These are phyloP conservation scores for Rattus norvegicus DNA, from an alignment of 2,113 vertebrate genomes.

Conservation along the genomic window DNA sequence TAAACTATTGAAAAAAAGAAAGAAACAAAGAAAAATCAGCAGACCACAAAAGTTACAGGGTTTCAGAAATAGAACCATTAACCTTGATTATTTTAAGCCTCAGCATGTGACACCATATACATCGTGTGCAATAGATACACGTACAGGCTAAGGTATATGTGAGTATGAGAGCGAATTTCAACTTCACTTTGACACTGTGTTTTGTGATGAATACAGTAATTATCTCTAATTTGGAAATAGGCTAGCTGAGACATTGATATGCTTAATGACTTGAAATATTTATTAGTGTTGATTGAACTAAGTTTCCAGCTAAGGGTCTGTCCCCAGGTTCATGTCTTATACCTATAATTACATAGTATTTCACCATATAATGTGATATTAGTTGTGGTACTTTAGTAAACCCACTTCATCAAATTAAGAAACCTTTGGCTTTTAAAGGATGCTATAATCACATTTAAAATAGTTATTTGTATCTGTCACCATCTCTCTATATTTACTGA, in stretches of 20 bases:
- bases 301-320: not conserved
- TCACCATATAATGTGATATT: not conserved
- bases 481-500: conserved; percentile 8
- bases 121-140: not conserved
- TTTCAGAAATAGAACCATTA: not conserved
- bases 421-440: not conserved
- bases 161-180: not conserved
- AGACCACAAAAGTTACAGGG: not conserved
- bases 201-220: not conserved
- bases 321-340: not conserved
- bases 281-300: not conserved
- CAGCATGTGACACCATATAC: not conserved
- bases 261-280: not conserved
- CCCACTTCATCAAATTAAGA: conserved; percentile 19
- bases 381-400: not conserved
- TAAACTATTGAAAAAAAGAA: no score
- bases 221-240: not conserved
- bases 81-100: not conserved
- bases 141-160: not conserved
- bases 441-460: not conserved
- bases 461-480: not conserved
- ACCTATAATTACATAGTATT: not conserved
- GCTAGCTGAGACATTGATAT: not conserved
- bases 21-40: not conserved
- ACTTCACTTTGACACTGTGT: not conserved